These are phyloP conservation scores for Malacoraja senta DNA, from an alignment of 2,797 vertebrate genomes.

Conservation along the genomic window DNA sequence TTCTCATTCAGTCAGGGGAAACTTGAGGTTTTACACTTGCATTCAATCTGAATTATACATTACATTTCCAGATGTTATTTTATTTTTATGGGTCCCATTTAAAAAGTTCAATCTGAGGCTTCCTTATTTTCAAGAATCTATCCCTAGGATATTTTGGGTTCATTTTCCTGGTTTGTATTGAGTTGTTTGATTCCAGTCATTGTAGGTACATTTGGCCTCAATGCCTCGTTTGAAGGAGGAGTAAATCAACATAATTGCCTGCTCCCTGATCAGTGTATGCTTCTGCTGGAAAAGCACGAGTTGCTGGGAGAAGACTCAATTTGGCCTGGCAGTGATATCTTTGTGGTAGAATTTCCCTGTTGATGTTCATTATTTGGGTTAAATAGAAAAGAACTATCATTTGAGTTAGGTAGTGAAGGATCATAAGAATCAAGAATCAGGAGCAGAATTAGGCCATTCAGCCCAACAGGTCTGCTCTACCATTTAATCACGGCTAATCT, in stretches of 20 bases:
- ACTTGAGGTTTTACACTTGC: background rate
- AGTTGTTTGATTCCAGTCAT: background rate
- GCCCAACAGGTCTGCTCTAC: too few species aligned
- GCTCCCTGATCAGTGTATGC: background rate
- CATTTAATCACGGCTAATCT: too few species aligned
- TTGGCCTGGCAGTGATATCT: background rate
- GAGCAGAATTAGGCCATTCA: too few species aligned
- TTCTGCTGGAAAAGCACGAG: background rate
- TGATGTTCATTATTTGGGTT: background rate
- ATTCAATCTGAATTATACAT: background rate
- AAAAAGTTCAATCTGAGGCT: background rate
- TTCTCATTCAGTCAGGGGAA: background rate
- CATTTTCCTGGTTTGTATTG: background rate
- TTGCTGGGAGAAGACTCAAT: background rate
- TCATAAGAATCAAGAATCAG: too few species aligned
- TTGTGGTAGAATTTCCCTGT: background rate
- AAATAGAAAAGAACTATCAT: background rate
- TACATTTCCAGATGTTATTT: background rate
- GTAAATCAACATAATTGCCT: background rate
- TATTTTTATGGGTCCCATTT: background rate
- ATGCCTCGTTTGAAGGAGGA: too few species aligned
- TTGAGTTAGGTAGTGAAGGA: background rate
- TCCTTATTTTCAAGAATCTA: background rate
- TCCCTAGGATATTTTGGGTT: background rate
- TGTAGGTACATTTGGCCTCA: background rate